Conservation (phyloP, 2,113 vertebrate genomes). For the Morphnarchus princeps region DNA sequence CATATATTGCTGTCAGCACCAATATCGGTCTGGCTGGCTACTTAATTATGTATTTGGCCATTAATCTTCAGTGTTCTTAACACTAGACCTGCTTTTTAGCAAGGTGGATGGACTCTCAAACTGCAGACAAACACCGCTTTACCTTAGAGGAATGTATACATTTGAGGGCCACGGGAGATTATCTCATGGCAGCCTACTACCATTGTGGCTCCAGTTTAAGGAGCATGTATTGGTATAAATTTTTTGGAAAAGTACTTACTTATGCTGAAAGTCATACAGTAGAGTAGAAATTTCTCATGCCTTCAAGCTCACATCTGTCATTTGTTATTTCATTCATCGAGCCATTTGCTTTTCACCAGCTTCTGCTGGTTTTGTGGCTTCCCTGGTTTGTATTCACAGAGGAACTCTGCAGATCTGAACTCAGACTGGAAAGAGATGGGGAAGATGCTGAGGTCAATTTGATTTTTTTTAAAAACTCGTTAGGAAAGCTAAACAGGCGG, state of each 20-base stretch:
- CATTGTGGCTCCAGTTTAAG: background rate
- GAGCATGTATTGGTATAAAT: background rate
- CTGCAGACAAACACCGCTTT: background rate
- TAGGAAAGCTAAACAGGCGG: background rate
- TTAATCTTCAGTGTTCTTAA: background rate
- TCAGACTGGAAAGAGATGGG: background rate
- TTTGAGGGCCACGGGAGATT: background rate
- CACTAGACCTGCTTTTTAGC: background rate
- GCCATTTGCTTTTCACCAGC: background rate
- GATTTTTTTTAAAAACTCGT: background rate
- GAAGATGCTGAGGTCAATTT: background rate
- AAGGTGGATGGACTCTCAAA: background rate
- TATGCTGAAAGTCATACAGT: accelerated
- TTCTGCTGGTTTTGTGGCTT: background rate
- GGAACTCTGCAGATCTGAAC: background rate
- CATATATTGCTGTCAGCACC: background rate
- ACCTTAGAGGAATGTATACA: background rate
- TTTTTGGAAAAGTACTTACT: background rate
- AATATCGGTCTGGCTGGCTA: background rate
- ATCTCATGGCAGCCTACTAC: background rate
- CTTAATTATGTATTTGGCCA: background rate
- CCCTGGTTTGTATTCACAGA: background rate
- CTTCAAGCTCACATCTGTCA: background rate
- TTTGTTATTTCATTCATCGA: background rate
- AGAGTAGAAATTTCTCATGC: background rate